A percentile compares a stretch with the other conserved stretches of the same genome.
phyloP scores from a whole-genome alignment of 1,140 invertebrate genomes.

The Microplitis mediator region DNA sequence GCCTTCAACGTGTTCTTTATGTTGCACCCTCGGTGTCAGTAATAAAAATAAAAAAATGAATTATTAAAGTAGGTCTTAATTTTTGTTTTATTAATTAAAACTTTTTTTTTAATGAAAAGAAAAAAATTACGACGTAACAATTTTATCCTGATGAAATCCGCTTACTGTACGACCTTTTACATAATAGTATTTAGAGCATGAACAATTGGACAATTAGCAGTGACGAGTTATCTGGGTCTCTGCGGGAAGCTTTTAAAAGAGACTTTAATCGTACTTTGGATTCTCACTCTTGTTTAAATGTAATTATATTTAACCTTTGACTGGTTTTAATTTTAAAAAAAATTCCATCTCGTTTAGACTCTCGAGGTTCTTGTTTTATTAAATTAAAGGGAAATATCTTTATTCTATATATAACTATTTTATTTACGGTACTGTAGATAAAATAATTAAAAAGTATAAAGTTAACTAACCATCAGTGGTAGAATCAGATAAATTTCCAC shows the following conservation, averaged over 20 bases:
- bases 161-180: not conserved
- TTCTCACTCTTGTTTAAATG: too few species aligned
- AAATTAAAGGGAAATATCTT: too few species aligned
- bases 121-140: not conserved
- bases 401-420: too few species aligned
- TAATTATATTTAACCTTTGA: not conserved
- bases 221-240: not conserved
- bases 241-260: not conserved
- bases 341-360: too few species aligned
- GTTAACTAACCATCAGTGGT: slow-evolving; percentile 71
- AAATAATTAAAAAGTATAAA: not conserved
- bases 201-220: slow-evolving; percentile 15
- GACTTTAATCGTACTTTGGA: not conserved
- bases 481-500: slow-evolving; percentile 78
- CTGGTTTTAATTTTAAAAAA: not conserved
- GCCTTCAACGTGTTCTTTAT: slow-evolving; percentile 34
- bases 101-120: not conserved
- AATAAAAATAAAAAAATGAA: too few species aligned
- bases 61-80: too few species aligned
- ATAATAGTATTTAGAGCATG: slow-evolving; percentile 9
- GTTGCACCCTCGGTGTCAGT: slow-evolving; percentile 29
- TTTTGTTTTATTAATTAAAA: too few species aligned
- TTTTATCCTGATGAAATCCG: too few species aligned
- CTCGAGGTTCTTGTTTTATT: too few species aligned
- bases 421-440: too few species aligned